Evolutionary conservation across 2,113 vertebrate genomes (phyloP).

Genomic region (Dryoscopus gambensis): DNA sequence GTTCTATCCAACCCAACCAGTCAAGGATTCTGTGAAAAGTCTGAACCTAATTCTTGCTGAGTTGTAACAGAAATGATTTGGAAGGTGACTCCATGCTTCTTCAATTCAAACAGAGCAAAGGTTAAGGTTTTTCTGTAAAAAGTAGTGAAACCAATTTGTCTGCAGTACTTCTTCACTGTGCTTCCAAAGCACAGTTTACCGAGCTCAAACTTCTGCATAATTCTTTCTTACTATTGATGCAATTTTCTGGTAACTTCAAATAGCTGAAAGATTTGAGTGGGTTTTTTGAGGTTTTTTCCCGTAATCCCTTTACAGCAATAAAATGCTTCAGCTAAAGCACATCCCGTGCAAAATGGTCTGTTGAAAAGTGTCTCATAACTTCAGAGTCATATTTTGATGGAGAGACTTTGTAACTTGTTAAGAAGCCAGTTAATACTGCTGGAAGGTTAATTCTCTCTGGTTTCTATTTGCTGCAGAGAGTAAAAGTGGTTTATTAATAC

Average conservation of each 20-base stretch:
- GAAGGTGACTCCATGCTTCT: background rate
- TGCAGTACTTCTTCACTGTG: background rate
- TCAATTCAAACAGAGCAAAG: background rate
- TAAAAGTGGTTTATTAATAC: background rate
- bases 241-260: background rate
- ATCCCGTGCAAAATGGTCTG: background rate
- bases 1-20: background rate
- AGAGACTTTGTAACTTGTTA: background rate
- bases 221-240: background rate
- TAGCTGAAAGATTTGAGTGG: background rate
- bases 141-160: background rate
- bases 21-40: background rate
- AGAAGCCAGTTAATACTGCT: background rate
- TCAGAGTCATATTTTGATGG: background rate
- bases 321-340: background rate
- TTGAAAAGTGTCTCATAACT: rapidly evolving
- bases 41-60: background rate
- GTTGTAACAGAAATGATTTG: background rate
- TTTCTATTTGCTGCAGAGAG: background rate
- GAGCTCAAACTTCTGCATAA: background rate
- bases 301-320: background rate
- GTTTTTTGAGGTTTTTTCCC: background rate
- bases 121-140: background rate
- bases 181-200: background rate
- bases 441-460: background rate